Base-by-base conservation (phyloP, 2,888 invertebrate species). In the Meteorus colon region DNA sequence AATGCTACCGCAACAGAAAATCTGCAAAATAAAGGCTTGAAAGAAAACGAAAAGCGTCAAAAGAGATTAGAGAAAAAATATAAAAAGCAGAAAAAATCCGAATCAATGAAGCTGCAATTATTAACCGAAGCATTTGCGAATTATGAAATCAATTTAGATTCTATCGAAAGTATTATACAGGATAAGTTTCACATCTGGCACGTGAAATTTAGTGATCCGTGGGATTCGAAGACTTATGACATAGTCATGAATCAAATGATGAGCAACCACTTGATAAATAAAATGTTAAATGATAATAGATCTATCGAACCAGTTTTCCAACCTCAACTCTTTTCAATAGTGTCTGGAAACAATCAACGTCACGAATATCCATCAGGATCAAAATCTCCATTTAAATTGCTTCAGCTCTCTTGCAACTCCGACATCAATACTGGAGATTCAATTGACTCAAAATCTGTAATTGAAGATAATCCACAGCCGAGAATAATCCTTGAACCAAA, bases 161-260 rank as follows among this genome's bases (percentile, higher is more conserved):
- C 68, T 0, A 79, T 87, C 14, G 74, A 82, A 24, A 74, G 79
- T 5, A 59, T 84, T 2, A 76, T 55, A 14, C 51, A 68, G 8
- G 75, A 81, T 62, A 68, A 74, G 65, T 83, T 84, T 62, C 81
- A 83, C 59, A 72, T 82, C n/a, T 87, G 86, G 86, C 80, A 86
- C 59, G 77, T 86, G 16, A 80, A 74, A 16, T 68, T 81, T 0
- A 76, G 65, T 0, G 81, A 87, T 79, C 84, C 84, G 16, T 83
- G 82, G 83, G 76, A 80, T 34, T 68, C 71, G 6, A 68, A 73
- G 12, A 80, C 83, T 24, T 80, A 83, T 48, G 77, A 86, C 10
- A 10, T 77, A 0, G 74, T 86, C 1, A 60, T 82, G 24, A 65
- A 67, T 34, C 79, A 82, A 73, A 75, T 87, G 29, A 70, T 59